phyloP scores from a whole-genome alignment of 2,113 vertebrate species.

The Pollimyrus isidori region DNA sequence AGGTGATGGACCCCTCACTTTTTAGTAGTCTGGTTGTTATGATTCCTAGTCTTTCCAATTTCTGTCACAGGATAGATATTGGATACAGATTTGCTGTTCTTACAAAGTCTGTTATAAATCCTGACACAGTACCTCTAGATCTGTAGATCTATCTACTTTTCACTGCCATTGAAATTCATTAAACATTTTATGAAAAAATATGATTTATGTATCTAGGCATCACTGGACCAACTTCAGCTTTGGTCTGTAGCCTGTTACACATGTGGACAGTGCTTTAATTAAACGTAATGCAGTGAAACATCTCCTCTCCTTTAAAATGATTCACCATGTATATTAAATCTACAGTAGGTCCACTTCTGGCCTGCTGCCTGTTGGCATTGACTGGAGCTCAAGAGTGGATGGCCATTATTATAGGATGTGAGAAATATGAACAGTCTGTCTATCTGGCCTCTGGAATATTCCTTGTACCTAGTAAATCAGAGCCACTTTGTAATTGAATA shows the following conservation, averaged over 20 bases:
- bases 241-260: background rate
- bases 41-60: background rate
- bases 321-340: background rate
- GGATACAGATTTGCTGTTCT: background rate
- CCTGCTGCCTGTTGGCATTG: background rate
- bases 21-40: background rate
- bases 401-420: background rate
- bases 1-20: background rate
- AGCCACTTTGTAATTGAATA: slow-evolving; percentile 9
- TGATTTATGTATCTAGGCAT: background rate
- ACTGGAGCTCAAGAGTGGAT: background rate
- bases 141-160: background rate
- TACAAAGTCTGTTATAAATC: background rate
- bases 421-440: background rate
- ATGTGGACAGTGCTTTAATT: background rate
- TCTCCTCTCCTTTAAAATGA: background rate
- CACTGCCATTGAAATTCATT: background rate
- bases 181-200: background rate
- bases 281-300: background rate
- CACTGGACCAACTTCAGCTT: background rate
- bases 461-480: slow-evolving; percentile 22
- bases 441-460: background rate
- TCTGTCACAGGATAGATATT: background rate
- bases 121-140: background rate
- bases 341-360: background rate